These are phyloP conservation scores for Syrmaticus mikado DNA, from an alignment of 2,113 vertebrate genomes.

Conservation along the genomic window DNA sequence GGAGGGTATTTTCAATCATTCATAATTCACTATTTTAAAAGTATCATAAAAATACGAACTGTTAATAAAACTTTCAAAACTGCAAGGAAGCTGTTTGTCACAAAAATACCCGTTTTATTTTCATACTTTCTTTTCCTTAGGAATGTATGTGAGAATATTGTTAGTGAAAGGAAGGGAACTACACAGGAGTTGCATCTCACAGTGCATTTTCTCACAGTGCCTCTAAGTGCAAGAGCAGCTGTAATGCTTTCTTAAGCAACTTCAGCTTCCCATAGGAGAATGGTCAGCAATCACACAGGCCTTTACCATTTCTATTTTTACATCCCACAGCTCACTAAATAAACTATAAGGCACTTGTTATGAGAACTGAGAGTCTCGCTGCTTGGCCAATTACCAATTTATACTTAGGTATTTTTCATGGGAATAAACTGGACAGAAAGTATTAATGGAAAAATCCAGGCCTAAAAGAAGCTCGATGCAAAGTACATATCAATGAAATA, in stretches of 20 bases:
- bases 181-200: not conserved
- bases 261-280: slow-evolving; percentile 51
- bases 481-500: not conserved
- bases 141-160: not conserved
- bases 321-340: not conserved
- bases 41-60: slow-evolving; percentile 78
- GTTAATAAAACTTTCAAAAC: slow-evolving; percentile 79
- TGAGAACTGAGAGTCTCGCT: not conserved
- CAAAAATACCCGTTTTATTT: slow-evolving; percentile 11
- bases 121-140: not conserved
- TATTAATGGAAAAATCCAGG: not conserved
- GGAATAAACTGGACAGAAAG: not conserved
- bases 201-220: not conserved
- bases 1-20: slow-evolving; percentile 88
- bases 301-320: slow-evolving; percentile 36
- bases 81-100: slow-evolving; percentile 32
- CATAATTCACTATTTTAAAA: slow-evolving; percentile 83
- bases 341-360: not conserved
- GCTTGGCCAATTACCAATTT: slow-evolving; percentile 11
- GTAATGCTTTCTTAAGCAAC: slow-evolving; percentile 13
- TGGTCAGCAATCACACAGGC: slow-evolving; percentile 25
- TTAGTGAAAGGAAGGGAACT: slow-evolving; percentile 58
- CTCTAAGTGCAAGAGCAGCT: not conserved
- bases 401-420: not conserved
- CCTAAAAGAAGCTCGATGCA: not conserved